phyloP scores from a whole-genome alignment of 2,888 invertebrate genomes.

The Megaustenia siamemsis region DNA sequence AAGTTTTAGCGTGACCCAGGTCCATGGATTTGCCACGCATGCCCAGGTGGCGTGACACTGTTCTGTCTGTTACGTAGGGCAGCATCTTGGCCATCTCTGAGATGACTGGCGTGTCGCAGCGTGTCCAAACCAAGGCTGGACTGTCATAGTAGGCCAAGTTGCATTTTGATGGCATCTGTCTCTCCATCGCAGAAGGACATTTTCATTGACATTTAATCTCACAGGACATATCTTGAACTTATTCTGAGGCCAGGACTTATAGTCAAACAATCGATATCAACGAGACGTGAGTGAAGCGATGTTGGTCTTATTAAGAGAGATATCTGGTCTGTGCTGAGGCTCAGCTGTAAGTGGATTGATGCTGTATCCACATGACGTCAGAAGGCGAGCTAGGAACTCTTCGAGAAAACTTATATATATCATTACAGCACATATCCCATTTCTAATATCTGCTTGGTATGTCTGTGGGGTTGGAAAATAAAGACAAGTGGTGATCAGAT shows the following conservation, averaged over 20 bases:
- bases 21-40: slow-evolving; percentile 67
- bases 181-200: slow-evolving; percentile 25
- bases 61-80: slow-evolving; percentile 77
- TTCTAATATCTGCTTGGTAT: too few relatives aligned
- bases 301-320: background rate
- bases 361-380: background rate
- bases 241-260: too few relatives aligned
- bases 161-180: slow-evolving; percentile 36
- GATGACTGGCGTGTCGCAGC: slow-evolving; percentile 75
- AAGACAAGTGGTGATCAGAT: too few relatives aligned
- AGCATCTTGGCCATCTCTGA: slow-evolving; percentile 74
- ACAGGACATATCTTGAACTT: slow-evolving; percentile 19
- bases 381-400: background rate
- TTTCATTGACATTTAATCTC: slow-evolving; percentile 4
- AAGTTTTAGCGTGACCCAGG: slow-evolving; percentile 75
- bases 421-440: too few relatives aligned
- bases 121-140: slow-evolving; percentile 70
- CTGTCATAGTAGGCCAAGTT: slow-evolving; percentile 72
- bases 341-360: background rate
- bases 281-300: background rate
- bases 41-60: slow-evolving; percentile 75
- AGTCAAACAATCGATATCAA: too few relatives aligned
- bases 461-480: too few relatives aligned
- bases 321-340: background rate
- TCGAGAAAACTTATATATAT: too few relatives aligned